Evolutionary conservation across 1,140 invertebrate species (phyloP).

Genomic region (Drosophila parvula): DNA sequence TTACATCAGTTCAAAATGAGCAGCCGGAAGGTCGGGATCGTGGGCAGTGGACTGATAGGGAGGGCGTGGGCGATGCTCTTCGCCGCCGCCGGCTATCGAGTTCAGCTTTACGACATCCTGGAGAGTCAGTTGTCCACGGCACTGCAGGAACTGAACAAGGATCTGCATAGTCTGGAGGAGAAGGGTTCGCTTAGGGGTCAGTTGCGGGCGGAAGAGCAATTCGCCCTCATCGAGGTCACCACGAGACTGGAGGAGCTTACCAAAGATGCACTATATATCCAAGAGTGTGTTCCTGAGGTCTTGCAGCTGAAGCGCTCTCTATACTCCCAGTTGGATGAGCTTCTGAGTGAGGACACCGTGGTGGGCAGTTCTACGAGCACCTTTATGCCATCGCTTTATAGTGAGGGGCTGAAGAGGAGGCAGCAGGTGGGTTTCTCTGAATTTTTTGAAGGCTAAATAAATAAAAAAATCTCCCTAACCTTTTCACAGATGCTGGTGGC

Average conservation of each 20-base stretch:
- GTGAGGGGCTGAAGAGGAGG: constrained; percentile 85
- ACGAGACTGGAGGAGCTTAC: constrained; percentile 87
- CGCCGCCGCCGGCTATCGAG: constrained; percentile 93
- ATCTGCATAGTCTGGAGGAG: constrained; percentile 90
- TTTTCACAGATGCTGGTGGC: constrained; percentile 85
- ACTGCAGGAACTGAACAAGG: constrained; percentile 89
- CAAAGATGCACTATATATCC: constrained; percentile 89
- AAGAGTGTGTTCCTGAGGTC: constrained; percentile 97
- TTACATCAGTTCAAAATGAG: constrained; percentile 60
- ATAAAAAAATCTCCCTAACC: background rate
- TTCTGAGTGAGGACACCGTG: constrained; percentile 89
- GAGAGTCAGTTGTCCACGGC: constrained; percentile 90
- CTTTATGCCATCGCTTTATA: constrained; percentile 93
- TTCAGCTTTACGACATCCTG: constrained; percentile 93
- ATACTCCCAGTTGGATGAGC: constrained; percentile 90
- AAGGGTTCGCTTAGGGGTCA: constrained; percentile 89
- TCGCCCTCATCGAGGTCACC: constrained; percentile 90
- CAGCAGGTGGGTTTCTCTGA: constrained; percentile 51
- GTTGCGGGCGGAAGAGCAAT: constrained; percentile 90
- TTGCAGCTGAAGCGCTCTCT: constrained; percentile 93
- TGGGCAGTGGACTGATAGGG: constrained; percentile 94
- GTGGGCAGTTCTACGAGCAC: constrained; percentile 96
- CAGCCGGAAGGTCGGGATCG: constrained; percentile 88
- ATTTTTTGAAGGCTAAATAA: no score
- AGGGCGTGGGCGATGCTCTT: constrained; percentile 98